Conservation (phyloP, 2,113 vertebrate species). For the Albula goreensis region DNA sequence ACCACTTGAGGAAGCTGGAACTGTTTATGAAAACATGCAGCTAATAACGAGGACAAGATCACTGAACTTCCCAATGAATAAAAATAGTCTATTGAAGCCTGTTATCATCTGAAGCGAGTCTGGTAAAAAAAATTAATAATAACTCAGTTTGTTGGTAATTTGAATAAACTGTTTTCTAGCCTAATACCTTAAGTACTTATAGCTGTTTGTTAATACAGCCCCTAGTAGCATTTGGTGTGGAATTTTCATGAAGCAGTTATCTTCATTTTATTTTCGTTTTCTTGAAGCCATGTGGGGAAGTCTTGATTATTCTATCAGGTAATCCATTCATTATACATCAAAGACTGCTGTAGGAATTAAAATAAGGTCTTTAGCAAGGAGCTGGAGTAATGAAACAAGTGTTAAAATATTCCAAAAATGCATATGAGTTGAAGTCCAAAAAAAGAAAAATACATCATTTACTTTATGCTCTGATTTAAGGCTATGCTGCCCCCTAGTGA, state of each 20-base stretch:
- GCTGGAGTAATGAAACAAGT: background rate
- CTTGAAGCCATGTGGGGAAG: background rate
- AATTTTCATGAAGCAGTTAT: background rate
- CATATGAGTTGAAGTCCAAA: background rate
- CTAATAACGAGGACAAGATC: constrained; percentile 21
- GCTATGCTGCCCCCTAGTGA: background rate
- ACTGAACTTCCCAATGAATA: constrained; percentile 1
- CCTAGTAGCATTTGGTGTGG: background rate
- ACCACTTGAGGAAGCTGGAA: constrained; percentile 8
- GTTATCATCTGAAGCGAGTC: background rate
- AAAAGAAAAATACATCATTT: background rate
- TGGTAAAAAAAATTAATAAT: background rate
- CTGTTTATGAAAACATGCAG: constrained; percentile 21
- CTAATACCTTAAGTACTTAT: background rate
- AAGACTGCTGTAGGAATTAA: background rate
- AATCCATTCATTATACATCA: background rate
- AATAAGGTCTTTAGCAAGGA: background rate
- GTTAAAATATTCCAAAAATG: background rate
- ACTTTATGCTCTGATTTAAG: background rate
- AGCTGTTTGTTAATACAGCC: constrained; percentile 7
- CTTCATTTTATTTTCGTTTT: background rate
- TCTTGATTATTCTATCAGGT: background rate
- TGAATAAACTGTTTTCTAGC: background rate
- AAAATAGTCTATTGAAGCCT: background rate
- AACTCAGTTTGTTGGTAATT: background rate